Percentiles rank a stretch among this genome's conserved stretches.
These are phyloP conservation scores for Isichthys henryi DNA, from an alignment of 2,113 vertebrate genomes.

Conservation along the genomic window DNA sequence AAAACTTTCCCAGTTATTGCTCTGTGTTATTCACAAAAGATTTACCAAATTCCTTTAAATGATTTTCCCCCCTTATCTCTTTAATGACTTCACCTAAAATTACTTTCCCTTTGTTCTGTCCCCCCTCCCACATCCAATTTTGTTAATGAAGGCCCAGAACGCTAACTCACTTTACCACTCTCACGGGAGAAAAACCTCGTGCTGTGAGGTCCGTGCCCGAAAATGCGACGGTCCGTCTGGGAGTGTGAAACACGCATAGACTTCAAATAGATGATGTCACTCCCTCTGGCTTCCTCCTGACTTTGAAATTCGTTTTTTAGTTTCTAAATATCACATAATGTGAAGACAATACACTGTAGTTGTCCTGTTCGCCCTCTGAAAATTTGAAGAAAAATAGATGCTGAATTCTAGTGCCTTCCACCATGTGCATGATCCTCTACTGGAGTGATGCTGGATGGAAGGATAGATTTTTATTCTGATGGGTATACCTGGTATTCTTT, in stretches of 20 bases:
- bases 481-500: neutral
- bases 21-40: neutral
- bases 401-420: neutral
- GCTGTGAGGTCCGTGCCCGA: neutral
- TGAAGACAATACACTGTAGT: neutral
- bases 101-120: conserved; percentile 6
- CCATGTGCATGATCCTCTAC: neutral
- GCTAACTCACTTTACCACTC: conserved; percentile 1
- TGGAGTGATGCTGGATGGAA: neutral
- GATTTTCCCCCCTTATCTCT: conserved; percentile 13
- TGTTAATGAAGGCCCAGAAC: neutral
- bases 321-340: neutral
- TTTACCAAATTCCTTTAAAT: conserved; percentile 11
- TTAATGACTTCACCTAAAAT: conserved; percentile 15
- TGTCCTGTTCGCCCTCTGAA: neutral
- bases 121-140: neutral
- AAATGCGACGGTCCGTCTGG: neutral
- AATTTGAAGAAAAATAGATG: neutral
- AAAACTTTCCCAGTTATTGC: neutral
- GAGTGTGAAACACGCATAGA: neutral
- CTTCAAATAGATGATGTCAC: neutral
- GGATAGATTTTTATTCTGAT: neutral
- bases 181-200: neutral
- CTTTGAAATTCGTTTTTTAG: neutral
- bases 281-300: neutral